Evolutionary conservation across 2,797 vertebrate genomes (phyloP), one percentile per base, ranked within the genome.

Genomic region (Coilia nasus): DNA sequence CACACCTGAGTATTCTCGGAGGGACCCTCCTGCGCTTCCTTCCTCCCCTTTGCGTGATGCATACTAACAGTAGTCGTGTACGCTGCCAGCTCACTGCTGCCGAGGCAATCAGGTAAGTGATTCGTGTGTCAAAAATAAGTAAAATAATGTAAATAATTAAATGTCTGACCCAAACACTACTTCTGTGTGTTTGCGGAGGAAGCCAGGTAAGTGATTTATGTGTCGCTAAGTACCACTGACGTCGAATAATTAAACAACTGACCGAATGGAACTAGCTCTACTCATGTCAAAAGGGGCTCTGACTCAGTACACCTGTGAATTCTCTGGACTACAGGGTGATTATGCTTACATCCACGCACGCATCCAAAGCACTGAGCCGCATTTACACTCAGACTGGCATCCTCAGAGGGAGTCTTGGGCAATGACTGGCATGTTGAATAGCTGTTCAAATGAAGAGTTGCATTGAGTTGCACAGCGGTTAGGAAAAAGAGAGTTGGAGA

Each of bases 361-460:
- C 35, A 75, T 62, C 60, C n/a, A 62, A 10, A 14, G 9, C 2
- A 54, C 35, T 41, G 7, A 54, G 50, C 9, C 50, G 2, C 50
- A 14, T 54, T 54, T 54, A 9, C 3, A 54, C 50, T 54, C 50
- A 54, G 50, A 54, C 50, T 54, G 50, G 50, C 50, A 23, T 17
- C 31, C 19, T 78, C 14, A 41, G 71, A 71, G 25, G 15, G 71
- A 31, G 3, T 35, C 64, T 44, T 2, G 31, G 5, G 71, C 15
- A 31, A 19, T 78, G 71, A 78, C 71, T 78, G 71, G 35, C 71
- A 78, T 15, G 35, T 78, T 78, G 17, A 41, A 41, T 78, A 78
- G 19, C 31, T 41, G 31, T 44, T 78, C 31, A 78, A 41, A 78
- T 78, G 31, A 78, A 19, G 31, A 4, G 21, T 78, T 78, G 3